Conservation (phyloP, 2,888 invertebrate genomes). For the Rhingia campestris region DNA sequence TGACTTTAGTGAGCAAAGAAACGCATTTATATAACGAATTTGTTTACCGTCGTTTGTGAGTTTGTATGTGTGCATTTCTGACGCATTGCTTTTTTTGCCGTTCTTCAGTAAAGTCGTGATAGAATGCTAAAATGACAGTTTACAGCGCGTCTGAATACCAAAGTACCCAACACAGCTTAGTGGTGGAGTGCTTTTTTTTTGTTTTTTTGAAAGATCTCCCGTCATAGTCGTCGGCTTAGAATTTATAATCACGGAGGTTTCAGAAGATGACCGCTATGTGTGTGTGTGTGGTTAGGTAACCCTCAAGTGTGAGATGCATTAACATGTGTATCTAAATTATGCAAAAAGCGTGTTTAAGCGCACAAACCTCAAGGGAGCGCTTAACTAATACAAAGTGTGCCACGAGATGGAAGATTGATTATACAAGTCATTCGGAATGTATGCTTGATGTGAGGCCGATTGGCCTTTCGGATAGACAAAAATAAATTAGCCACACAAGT, state of each 20-base stretch:
- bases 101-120: slow-evolving; percentile 40
- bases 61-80: neutral
- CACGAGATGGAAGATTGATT: neutral
- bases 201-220: too few relatives aligned
- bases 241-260: neutral
- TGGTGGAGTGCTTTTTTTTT: neutral
- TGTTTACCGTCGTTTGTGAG: neutral
- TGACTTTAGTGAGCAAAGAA: slow-evolving; percentile 26
- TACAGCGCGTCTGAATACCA: slow-evolving; percentile 24
- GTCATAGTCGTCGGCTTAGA: neutral
- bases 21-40: slow-evolving; percentile 8
- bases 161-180: slow-evolving; percentile 2
- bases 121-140: slow-evolving; percentile 38
- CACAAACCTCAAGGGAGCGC: slow-evolving; percentile 6
- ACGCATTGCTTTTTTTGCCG: neutral
- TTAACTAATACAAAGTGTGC: neutral
- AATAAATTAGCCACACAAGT: too few relatives aligned
- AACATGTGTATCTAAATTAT: slow-evolving; percentile 23
- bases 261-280: slow-evolving; percentile 4
- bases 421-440: neutral
- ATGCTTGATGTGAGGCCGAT: too few relatives aligned
- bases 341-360: slow-evolving; percentile 8
- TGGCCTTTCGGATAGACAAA: too few relatives aligned
- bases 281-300: slow-evolving; percentile 10
- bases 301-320: slow-evolving; percentile 32